Evolutionary conservation across 2,113 vertebrate species (phyloP).

Genomic region (Pimephales promelas): DNA sequence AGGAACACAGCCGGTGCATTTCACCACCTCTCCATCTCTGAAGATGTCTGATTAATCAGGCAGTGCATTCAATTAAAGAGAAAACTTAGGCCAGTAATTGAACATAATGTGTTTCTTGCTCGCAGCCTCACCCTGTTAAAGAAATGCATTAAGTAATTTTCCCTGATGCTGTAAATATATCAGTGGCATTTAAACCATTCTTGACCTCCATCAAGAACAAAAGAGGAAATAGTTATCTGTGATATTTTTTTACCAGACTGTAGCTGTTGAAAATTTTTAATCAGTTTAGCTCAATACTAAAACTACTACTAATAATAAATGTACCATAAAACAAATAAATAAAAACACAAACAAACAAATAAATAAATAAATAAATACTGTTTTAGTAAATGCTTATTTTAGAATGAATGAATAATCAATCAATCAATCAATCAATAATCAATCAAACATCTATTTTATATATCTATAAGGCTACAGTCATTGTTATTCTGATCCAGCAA

Average conservation of each 20-base stretch:
- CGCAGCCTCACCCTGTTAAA: constrained; percentile 53
- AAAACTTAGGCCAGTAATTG: constrained; percentile 77
- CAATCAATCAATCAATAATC: too few relatives aligned
- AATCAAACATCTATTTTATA: not conserved
- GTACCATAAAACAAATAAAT: too few relatives aligned
- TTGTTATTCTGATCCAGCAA: constrained; percentile 1
- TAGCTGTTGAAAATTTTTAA: not conserved
- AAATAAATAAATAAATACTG: too few relatives aligned
- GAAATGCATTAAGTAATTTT: constrained; percentile 69
- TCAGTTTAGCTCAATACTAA: not conserved
- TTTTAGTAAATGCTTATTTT: too few relatives aligned
- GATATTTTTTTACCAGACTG: not conserved
- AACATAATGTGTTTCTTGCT: constrained; percentile 70
- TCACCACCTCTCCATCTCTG: constrained; percentile 69
- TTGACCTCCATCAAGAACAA: constrained; percentile 67
- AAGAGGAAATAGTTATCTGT: not conserved
- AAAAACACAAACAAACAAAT: too few relatives aligned
- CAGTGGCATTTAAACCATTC: constrained; percentile 71
- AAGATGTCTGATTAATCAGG: constrained; percentile 73
- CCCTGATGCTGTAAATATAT: constrained; percentile 72
- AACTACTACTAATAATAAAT: too few relatives aligned
- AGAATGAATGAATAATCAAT: too few relatives aligned
- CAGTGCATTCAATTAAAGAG: constrained; percentile 79
- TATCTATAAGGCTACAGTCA: not conserved
- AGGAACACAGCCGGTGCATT: constrained; percentile 60